Evolutionary conservation across 92 coral and sea anemone genomes (phyloP).

Genomic region (Palythoa grandis): DNA sequence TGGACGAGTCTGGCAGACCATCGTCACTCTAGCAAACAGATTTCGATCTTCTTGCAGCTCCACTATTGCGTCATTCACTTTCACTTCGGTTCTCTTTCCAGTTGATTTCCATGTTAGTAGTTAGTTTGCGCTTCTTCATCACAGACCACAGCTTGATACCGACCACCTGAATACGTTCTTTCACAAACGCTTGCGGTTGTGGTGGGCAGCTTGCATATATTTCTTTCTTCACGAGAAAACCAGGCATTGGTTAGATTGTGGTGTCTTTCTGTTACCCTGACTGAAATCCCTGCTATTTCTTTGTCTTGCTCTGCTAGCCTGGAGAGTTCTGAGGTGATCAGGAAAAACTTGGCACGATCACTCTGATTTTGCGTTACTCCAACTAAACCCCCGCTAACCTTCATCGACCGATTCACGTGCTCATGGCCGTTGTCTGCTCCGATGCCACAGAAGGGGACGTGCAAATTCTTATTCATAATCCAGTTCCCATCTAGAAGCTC

Average conservation of each 20-base stretch:
- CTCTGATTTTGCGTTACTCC: slow-evolving; percentile 59
- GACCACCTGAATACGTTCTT: slow-evolving; percentile 1
- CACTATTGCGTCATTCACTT: neutral
- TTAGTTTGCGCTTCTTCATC: slow-evolving; percentile 31
- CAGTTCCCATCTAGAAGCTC: slow-evolving; percentile 47
- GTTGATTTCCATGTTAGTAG: slow-evolving; percentile 20
- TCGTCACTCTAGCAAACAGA: slow-evolving; percentile 38
- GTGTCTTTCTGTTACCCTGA: slow-evolving; percentile 45
- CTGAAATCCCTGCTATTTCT: slow-evolving; percentile 51
- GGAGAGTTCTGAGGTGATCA: slow-evolving; percentile 70
- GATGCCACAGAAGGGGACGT: slow-evolving; percentile 57
- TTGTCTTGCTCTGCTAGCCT: slow-evolving; percentile 64
- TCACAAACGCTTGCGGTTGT: slow-evolving; percentile 33
- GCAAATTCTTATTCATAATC: slow-evolving; percentile 71
- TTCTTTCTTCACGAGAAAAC: slow-evolving; percentile 56
- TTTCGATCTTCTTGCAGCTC: slow-evolving; percentile 26
- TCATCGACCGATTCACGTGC: slow-evolving; percentile 67
- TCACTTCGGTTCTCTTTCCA: slow-evolving; percentile 24
- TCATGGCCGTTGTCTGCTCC: slow-evolving; percentile 72
- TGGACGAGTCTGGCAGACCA: slow-evolving; percentile 19
- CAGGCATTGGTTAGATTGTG: slow-evolving; percentile 52
- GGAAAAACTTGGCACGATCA: slow-evolving; percentile 59
- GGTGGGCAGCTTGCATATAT: slow-evolving; percentile 38
- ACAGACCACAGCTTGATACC: neutral
- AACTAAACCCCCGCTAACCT: no score